Base-by-base conservation (phyloP, 2,797 vertebrate species). In the Benthosema pterotum region DNA sequence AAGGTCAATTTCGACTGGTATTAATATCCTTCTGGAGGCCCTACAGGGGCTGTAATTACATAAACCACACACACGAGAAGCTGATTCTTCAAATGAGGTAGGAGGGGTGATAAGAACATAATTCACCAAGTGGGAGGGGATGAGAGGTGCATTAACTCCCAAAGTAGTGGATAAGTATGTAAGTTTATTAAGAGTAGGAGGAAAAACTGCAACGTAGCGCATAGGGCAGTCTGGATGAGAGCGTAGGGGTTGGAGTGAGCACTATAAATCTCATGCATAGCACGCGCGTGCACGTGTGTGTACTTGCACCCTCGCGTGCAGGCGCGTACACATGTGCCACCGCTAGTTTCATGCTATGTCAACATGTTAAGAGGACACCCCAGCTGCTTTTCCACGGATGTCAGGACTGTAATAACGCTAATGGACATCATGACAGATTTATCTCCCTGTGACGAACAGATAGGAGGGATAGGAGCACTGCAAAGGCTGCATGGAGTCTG, bases 341-440 rank as follows among this genome's bases (percentile, higher is more conserved):
- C 11, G 16, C 57, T 54, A 60, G 60, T 84, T 87, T 85, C 82
- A 85, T 72, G 82, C 77, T 54, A 57, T 55, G 83, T 82, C 86
- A 70, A 69, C 82, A 82, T 66, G 72, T 67, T 42, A 55, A 54
- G 72, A 38, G 65, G 75, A 82, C 80, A 75, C 66, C 52, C 68
- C 53, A 74, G 67, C 80, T 57, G 72, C 75, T 72, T 75, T 70
- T 38, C 7, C 82, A 79, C 67, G 71, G 74, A 86, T 70, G 79
- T 87, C 82, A 80, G 64, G 46, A 65, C 45, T 14, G 80, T 65
- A 85, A 74, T 82, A 85, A 88, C 69, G 17, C 77, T 82, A 87
- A 88, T 81, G 83, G 86, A 86, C 85, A 72, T 69, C 15, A 15
- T 74, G 84, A 87, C 80, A 82, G 65, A 81, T 73, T 77, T 81